Conservation (phyloP, 2,113 vertebrate species). For the Caretta caretta region DNA sequence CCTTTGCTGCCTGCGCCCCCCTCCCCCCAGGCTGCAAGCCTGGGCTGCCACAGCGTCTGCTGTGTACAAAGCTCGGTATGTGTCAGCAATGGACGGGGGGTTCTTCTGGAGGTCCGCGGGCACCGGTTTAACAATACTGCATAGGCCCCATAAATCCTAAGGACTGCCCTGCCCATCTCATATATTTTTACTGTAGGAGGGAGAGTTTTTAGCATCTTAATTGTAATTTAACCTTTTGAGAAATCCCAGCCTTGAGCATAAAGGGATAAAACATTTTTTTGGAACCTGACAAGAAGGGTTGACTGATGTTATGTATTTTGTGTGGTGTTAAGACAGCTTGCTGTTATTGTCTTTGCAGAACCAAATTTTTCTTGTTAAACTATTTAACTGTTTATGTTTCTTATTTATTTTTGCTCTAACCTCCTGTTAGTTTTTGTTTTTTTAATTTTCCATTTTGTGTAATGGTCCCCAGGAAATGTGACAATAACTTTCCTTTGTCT, state of each 20-base stretch:
- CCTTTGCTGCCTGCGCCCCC: too few relatives aligned
- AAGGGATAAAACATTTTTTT: slow-evolving; percentile 18
- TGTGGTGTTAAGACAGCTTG: slow-evolving; percentile 40
- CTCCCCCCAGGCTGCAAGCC: too few relatives aligned
- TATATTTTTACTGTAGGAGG: neutral
- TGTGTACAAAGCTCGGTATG: too few relatives aligned
- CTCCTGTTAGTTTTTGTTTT: slow-evolving; percentile 33
- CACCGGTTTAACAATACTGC: too few relatives aligned
- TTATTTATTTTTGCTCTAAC: slow-evolving; percentile 4
- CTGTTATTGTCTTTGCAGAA: slow-evolving; percentile 52
- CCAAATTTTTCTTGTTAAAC: slow-evolving; percentile 41
- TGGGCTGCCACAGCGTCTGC: too few relatives aligned
- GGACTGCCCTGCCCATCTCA: too few relatives aligned
- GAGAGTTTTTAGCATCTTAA: slow-evolving; percentile 1
- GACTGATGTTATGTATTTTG: slow-evolving; percentile 9
- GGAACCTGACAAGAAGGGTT: slow-evolving; percentile 32
- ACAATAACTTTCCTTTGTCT: neutral
- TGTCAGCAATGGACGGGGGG: too few relatives aligned
- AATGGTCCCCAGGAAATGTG: neutral
- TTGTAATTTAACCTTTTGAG: slow-evolving; percentile 4
- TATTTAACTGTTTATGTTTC: slow-evolving; percentile 60
- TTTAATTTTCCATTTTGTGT: neutral
- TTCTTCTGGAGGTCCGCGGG: too few relatives aligned
- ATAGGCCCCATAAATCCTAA: too few relatives aligned
- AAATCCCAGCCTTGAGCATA: slow-evolving; percentile 17